phyloP scores from a whole-genome alignment of 2,113 vertebrate species.

The Varanus komodoensis region DNA sequence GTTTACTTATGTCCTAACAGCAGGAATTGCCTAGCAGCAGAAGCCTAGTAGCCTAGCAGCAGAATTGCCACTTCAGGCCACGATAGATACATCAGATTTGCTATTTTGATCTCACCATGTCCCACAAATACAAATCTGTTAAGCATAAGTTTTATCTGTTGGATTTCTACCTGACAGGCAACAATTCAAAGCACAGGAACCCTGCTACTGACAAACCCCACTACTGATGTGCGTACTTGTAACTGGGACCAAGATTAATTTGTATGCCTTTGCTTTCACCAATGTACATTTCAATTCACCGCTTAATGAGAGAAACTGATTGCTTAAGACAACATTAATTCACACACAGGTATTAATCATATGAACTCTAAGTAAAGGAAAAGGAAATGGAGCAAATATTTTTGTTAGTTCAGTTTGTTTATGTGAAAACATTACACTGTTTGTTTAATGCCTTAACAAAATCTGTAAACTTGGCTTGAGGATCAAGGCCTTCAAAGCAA shows the following conservation, averaged over 20 bases:
- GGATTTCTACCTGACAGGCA: neutral
- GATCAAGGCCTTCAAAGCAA: constrained; percentile 71
- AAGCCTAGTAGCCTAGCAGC: too few species aligned
- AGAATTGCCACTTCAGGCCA: too few species aligned
- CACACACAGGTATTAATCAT: constrained; percentile 70
- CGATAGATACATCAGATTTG: too few species aligned
- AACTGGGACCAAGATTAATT: neutral
- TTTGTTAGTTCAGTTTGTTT: constrained; percentile 81
- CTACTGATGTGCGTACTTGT: neutral
- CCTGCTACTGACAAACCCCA: neutral
- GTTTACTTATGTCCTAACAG: neutral
- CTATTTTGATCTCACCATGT: too few species aligned
- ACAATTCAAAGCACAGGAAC: neutral
- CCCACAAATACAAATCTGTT: neutral
- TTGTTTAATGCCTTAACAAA: constrained; percentile 80
- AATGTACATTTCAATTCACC: neutral
- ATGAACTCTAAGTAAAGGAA: constrained; percentile 45
- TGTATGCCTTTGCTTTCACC: neutral
- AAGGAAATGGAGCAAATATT: constrained; percentile 82
- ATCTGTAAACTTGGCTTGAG: constrained; percentile 83
- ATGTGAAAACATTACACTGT: constrained; percentile 79
- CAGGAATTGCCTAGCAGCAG: neutral
- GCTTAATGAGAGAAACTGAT: constrained; percentile 27
- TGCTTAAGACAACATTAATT: constrained; percentile 23
- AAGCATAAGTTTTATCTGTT: neutral